Evolutionary conservation across 2,113 vertebrate genomes (phyloP).

Genomic region (Daphoenositta chrysoptera): DNA sequence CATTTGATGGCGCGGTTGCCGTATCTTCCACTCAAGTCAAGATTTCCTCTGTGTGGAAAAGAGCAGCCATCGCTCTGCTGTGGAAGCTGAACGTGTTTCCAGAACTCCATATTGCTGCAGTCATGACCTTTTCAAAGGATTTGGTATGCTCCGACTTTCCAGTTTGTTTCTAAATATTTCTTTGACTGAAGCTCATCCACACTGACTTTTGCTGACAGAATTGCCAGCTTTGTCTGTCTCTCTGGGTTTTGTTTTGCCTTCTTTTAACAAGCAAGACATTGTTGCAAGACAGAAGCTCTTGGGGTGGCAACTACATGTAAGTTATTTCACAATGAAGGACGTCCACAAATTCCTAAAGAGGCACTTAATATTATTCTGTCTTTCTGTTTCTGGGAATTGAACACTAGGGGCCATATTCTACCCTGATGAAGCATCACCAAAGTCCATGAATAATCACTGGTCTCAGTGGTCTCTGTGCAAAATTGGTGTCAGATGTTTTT

Average conservation of each 20-base stretch:
- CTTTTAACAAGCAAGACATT: slow-evolving; percentile 15
- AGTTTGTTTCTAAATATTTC: slow-evolving; percentile 41
- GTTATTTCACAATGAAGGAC: not conserved
- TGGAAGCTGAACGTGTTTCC: not conserved
- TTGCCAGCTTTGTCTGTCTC: not conserved
- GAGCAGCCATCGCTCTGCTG: not conserved
- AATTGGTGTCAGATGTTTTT: not conserved
- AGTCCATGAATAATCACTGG: not conserved
- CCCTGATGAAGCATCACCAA: not conserved
- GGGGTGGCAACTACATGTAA: not conserved
- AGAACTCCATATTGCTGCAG: slow-evolving; percentile 46
- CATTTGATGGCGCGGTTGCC: not conserved
- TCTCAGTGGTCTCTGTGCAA: not conserved
- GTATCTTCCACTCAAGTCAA: not conserved
- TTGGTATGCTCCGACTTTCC: not conserved
- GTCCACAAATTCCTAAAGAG: not conserved
- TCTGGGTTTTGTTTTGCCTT: not conserved
- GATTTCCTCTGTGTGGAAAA: not conserved
- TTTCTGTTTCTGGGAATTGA: not conserved
- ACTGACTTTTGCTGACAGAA: slow-evolving; percentile 11
- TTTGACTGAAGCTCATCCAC: not conserved
- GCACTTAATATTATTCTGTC: not conserved
- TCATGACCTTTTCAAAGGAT: slow-evolving; percentile 20
- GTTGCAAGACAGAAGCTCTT: not conserved
- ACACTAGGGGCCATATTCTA: not conserved